phyloP scores from a whole-genome alignment of 2,797 vertebrate genomes.

The Pseudochirops cupreus region DNA sequence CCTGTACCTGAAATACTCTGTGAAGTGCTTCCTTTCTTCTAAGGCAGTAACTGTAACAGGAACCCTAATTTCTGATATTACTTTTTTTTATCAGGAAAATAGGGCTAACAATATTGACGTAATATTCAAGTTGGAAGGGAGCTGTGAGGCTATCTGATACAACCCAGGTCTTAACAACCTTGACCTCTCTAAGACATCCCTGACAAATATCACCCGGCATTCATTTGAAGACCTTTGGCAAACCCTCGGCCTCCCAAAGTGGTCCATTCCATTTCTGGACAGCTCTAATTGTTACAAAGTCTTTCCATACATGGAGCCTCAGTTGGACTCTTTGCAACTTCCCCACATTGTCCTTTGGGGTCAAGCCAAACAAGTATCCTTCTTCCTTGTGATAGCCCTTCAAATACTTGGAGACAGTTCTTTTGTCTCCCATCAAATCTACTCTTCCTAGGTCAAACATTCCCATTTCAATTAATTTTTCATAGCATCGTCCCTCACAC shows the following conservation, averaged over 20 bases:
- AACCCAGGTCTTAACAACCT: background rate
- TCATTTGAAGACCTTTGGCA: background rate
- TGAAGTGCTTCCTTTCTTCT: background rate
- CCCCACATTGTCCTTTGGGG: background rate
- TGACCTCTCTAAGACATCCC: background rate
- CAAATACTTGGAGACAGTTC: background rate
- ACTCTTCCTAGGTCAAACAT: background rate
- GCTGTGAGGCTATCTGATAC: background rate
- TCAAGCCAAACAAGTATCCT: background rate
- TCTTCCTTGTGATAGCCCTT: background rate
- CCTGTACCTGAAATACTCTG: background rate
- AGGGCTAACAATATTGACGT: background rate
- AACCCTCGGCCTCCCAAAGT: background rate
- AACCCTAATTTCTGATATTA: background rate
- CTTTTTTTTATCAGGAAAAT: background rate
- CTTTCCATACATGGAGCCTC: background rate
- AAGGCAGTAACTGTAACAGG: background rate
- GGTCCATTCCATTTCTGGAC: background rate
- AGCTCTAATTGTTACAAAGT: background rate
- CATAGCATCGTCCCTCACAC: background rate
- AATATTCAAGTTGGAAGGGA: background rate
- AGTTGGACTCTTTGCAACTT: background rate
- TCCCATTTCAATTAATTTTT: background rate
- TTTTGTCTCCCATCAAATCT: background rate
- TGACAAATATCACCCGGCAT: background rate